Base-by-base conservation (phyloP, 2,113 vertebrate species). In the Sylvietta virens region DNA sequence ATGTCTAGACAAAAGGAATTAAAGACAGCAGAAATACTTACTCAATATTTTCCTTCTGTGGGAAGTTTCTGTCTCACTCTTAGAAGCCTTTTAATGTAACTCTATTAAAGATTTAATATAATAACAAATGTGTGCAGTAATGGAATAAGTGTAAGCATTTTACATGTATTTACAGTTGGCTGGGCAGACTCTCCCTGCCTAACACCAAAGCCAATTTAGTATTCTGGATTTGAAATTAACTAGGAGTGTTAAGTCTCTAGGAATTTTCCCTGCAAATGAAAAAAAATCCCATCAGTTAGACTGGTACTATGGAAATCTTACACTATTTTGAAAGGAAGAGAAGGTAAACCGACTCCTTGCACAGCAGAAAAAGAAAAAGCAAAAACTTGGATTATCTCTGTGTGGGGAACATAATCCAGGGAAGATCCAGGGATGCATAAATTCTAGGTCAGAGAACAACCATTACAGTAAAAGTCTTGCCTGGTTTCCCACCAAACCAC, bases 1-100 rank as follows among this genome's bases (percentile, higher is more conserved):
- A 70, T 95, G 94, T 95, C 96, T 96, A 95, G 94, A 97, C 91
- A 96, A 97, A 96, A 91, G 89, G 86, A 91, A 95, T 84, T 95
- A 81, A 95, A 86, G 60, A 30, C 69, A 71, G 50, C 64, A 95
- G 91, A 95, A 94, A 89, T 84, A 86, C 72, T 94, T 93, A 93
- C 77, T 79, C 86, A 95, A 27, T 89, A 81, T 89, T 97, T 95
- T 88, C 81, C 53, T 93, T 84, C 77, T 45, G 77, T 91, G 86
- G 69, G 92, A 95, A 91, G 65, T 95, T 94, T 91, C 44, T 67
- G 37, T 74, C 91, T 94, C 80, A 40, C 64, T 88, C 60, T 84
- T 51, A 56, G n/a, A 81, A 84, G 57, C 40, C 48, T 94, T 94
- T 92, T 48, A 94, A 89, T 91, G 83, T 61, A 87, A 86, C n/a